Base-by-base conservation (phyloP, 2,888 invertebrate genomes). In the Apodemia mormo region DNA sequence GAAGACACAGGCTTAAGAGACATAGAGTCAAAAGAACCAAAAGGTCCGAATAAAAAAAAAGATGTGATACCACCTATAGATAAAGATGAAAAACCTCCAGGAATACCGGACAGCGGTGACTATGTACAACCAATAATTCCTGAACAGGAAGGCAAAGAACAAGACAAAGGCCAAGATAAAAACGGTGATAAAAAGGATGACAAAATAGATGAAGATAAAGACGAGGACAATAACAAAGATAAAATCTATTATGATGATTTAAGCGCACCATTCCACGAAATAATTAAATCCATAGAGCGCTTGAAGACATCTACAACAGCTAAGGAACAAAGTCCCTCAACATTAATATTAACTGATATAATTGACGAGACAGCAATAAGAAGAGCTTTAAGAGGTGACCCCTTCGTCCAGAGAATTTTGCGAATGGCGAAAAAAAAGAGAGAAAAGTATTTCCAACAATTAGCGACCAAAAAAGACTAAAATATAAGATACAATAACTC, bases 361-460 rank as follows among this genome's bases (percentile, higher is more conserved):
- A 76, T 90, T 0, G 89, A 90, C 12, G 86, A 89, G 70, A 80
- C 79, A 0, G 81, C 82, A 70, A 75, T 90, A 0, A 80, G 80
- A 37, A 65, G 75, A 0, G 86, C 85, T 0, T 73, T 91, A 22
- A 81, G 76, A 52, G 79, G 76, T 0, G 85, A 90, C 69, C 89
- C 89, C 0, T 78, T 78, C 0, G 83, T 91, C 0, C 80, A 77
- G 43, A 82, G 89, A 45, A 83, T 91, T 33, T 73, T 90, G 49
- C 80, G 83, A 58, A 80, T 89, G 75, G 84, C 85, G 0, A 78
- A 74, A 1, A 77, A 68, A 9, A 88, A 84, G n/a, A 76, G 80
- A 29, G 56, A 45, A 37, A 30, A 49, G 0, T 64, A 52, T 49
- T 29, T 29, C 1, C 58, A 58, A 8, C 61, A 45, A 68, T 8